Conservation (phyloP, 2,797 vertebrate genomes). For the Epinephelus malabaricus region DNA sequence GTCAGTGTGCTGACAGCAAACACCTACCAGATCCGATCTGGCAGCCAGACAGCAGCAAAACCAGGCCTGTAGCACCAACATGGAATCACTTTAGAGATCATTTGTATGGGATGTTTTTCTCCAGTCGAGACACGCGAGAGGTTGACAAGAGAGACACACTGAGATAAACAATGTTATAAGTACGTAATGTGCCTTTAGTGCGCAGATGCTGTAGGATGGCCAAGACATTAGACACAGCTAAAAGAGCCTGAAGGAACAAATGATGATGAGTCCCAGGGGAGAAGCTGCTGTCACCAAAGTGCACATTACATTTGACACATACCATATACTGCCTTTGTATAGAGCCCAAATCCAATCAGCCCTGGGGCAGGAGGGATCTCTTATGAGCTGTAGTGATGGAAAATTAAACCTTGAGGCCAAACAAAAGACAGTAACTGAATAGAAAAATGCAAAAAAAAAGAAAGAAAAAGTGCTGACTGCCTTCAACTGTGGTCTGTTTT, state of each 20-base stretch:
- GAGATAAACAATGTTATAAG: not conserved
- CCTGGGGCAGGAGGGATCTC: not conserved
- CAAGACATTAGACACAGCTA: not conserved
- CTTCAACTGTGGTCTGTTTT: not conserved
- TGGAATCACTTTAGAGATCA: not conserved
- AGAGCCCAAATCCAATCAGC: not conserved
- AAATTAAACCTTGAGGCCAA: not conserved
- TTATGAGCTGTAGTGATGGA: not conserved
- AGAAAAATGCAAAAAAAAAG: not conserved
- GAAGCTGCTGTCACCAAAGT: conserved; percentile 1
- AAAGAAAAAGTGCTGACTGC: not conserved
- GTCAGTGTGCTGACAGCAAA: not conserved
- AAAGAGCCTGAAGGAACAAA: not conserved
- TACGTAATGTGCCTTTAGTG: not conserved
- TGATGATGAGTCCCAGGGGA: not conserved
- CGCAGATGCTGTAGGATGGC: not conserved
- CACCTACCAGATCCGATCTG: conserved; percentile 5
- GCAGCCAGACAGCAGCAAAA: conserved; percentile 5
- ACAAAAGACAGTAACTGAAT: no score
- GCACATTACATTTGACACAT: conserved; percentile 14
- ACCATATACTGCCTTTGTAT: not conserved
- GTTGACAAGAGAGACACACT: not conserved
- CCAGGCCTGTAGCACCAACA: not conserved
- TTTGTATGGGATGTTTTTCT: not conserved
- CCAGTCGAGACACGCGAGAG: not conserved